A percentile compares a stretch with the other conserved stretches of the same genome.
Conservation (phyloP, 2,797 vertebrate species). For the Brachyrhaphis roseni region DNA sequence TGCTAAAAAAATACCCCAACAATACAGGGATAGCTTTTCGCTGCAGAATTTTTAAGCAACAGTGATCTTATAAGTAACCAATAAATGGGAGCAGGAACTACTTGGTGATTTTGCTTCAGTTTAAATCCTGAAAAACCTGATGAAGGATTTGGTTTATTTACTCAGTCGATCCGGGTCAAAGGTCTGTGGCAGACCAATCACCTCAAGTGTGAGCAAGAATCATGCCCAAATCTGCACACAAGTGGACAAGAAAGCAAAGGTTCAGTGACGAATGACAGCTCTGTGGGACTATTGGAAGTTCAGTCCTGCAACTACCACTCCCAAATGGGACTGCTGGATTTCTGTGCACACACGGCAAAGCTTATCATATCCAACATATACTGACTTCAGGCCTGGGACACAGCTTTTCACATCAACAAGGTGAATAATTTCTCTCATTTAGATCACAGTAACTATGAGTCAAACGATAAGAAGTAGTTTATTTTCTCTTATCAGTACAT, state of each 20-base stretch:
- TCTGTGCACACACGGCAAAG: not conserved
- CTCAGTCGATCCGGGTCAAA: slow-evolving; percentile 25
- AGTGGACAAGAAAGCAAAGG: slow-evolving; percentile 9
- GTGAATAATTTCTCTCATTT: slow-evolving; percentile 1
- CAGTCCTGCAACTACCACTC: slow-evolving; percentile 11
- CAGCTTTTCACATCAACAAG: slow-evolving; percentile 14
- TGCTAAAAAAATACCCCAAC: not conserved
- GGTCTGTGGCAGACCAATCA: slow-evolving; percentile 28
- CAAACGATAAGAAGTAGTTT: not conserved
- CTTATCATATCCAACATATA: not conserved
- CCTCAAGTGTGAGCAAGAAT: slow-evolving; percentile 17
- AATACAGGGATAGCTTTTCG: not conserved
- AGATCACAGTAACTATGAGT: not conserved
- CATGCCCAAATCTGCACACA: slow-evolving; percentile 14
- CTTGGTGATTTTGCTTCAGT: slow-evolving; percentile 5
- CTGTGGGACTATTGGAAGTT: slow-evolving; percentile 5
- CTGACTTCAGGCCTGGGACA: slow-evolving; percentile 1
- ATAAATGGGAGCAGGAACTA: slow-evolving; percentile 9
- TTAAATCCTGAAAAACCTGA: slow-evolving; percentile 21
- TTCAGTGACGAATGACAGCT: slow-evolving; percentile 11
- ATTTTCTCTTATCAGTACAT: not conserved
- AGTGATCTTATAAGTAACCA: slow-evolving; percentile 14
- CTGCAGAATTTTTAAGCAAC: not conserved
- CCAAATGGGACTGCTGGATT: not conserved
- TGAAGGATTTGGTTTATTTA: slow-evolving; percentile 23